Base-by-base conservation (phyloP, 2,888 invertebrate species). In the Digitonthophagus gazella region DNA sequence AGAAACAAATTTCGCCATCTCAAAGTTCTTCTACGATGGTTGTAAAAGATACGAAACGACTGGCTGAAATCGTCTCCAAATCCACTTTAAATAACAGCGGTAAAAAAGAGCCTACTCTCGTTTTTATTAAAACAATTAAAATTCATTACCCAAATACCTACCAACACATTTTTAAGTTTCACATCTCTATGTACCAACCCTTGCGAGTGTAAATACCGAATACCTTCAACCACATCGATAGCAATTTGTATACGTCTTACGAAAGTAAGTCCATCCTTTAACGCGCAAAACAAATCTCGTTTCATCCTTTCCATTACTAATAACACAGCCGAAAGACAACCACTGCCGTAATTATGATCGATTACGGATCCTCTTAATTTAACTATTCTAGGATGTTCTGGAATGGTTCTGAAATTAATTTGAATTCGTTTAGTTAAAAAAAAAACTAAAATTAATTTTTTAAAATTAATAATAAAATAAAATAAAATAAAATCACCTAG, bases 181-280 rank as follows among this genome's bases (percentile, higher is more conserved):
- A 96, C 92, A 82, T 96, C 95, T 71, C 96, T 87, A 81, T 96
- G 95, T 2, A 96, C 92, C 4, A 95, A 86, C 0, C 95, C 95
- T 78, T 93, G 91, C 0, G 93, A 93, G 83, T 96, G 96, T 3
- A 96, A 88, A 84, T 92, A 96, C 64, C 95, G 87, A 77, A 96
- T 93, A 2, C 95, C 95, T 80, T 94, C 92, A 0, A 94, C 89
- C 3, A 95, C 94, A 78, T 96, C 95, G 63, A 91, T 87, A 1
- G 93, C 90, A 67, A 95, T 89, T 78, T 90, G 85, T 79, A 93
- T 86, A 71, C 93, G 81, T 18, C 83, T 80, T 0, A 83, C 75
- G 88, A 90, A 90, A 63, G 85, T 78, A 0, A 95, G 85, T 0
- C 92, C 92, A 8, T 87, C 84, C 71, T 88, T 87, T 14, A 92